Base-by-base conservation (phyloP, 2,113 vertebrate genomes). In the Crotophaga sulcirostris region DNA sequence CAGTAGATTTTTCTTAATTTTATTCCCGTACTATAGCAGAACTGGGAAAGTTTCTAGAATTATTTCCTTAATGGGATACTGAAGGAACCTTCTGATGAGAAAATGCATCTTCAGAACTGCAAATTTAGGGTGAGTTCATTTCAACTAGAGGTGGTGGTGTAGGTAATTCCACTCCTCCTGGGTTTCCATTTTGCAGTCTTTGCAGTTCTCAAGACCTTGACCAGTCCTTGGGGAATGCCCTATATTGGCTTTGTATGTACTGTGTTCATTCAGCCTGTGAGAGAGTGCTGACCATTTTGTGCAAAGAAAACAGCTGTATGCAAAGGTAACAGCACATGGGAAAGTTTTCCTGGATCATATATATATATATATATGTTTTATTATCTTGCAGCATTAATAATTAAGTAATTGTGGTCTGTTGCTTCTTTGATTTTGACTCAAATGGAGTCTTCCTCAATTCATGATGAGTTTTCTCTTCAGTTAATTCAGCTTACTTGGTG, bases 401-500 rank as follows among this genome's bases (percentile, higher is more conserved):
- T 59, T 60, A 64, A 47, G 26, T 29, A 58, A 23, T 29, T 72
- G 29, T 1, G 6, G 13, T 78, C 21, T 79, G 4, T 10, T 76
- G 10, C 24, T 42, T 67, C 60, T 62, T 83, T 85, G 11, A 4
- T 69, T 78, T 88, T 66, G 14, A 36, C 25, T 91, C 13, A 36
- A 49, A 38, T 7, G 29, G 67, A 95, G 33, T 29, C 45, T 96
- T 96, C 45, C 47, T 95, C 84, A 90, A 76, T 75, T 92, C 59
- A 45, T 7, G 12, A 70, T 73, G 79, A 91, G n/a, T 94, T 97
- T 97, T 93, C 33, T 94, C 63, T 82, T 96, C 72, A 90, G 67
- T 85, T 93, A 94, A 73, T 94, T 90, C 52, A 83, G 34, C 85
- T 81, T 96, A 13, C 45, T 69, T 78, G 87, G 29, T 92, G 79